phyloP scores from a whole-genome alignment of 2,797 vertebrate genomes.

The Epinephelus awoara region DNA sequence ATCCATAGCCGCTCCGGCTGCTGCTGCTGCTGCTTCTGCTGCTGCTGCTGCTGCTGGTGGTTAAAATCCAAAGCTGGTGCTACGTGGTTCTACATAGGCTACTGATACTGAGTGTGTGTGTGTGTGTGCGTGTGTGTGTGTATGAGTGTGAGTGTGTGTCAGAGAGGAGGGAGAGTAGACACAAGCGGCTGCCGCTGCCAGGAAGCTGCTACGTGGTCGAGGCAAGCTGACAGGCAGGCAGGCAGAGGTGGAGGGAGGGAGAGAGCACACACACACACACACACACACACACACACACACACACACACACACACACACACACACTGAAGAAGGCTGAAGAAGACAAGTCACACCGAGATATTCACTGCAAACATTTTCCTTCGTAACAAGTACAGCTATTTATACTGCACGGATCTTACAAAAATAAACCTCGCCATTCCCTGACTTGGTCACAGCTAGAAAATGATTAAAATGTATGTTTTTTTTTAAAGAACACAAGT shows the following conservation, averaged over 20 bases:
- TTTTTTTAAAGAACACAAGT: not conserved
- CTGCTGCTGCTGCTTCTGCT: constrained; percentile 22
- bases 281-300: constrained; percentile 1
- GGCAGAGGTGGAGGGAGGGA: constrained; percentile 68
- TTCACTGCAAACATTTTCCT: constrained; percentile 47
- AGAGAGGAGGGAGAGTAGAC: constrained; percentile 61
- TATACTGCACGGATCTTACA: constrained; percentile 1
- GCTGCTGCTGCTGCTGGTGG: constrained; percentile 46
- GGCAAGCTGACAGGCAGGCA: constrained; percentile 77
- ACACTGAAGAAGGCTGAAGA: constrained; percentile 11
- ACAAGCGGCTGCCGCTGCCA: constrained; percentile 76
- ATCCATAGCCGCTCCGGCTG: constrained; percentile 87
- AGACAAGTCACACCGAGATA: constrained; percentile 47
- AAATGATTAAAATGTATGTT: not conserved
- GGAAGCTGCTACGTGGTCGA: constrained; percentile 85
- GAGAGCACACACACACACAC: constrained; percentile 12
- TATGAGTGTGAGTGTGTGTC: constrained; percentile 25
- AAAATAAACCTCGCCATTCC: constrained; percentile 27
- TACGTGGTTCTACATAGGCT: constrained; percentile 77
- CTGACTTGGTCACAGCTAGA: not conserved
- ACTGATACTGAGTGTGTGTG: constrained; percentile 58
- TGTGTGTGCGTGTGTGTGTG: constrained; percentile 24
- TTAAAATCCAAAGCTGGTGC: constrained; percentile 75
- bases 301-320: constrained; percentile 11
- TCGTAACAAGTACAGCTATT: constrained; percentile 39